Evolutionary conservation across 2,113 vertebrate species (phyloP), one percentile per base, ranked within the genome.

Genomic region (Silurus glanis): DNA sequence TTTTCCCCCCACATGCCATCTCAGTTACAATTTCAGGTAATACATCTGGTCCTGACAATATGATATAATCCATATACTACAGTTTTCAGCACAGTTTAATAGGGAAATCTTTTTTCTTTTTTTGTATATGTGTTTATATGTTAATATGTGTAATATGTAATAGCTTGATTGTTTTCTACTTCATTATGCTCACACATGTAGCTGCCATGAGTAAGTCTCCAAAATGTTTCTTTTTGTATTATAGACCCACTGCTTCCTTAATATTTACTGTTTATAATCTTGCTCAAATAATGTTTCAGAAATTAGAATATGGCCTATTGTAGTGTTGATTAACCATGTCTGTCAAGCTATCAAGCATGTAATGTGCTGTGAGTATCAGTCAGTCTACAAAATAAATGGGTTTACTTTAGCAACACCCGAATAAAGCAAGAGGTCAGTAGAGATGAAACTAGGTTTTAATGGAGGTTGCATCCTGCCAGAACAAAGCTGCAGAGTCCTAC

Each of bases 191-290:
- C 14, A 59, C 62, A 59, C 55, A 86, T 86, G 82, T 84, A 94
- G 94, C 92, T 0, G 92, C 93, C 61, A 94, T 89, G 91, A 88
- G 94, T 95, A 93, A 95, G 94, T 45, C 17, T 76, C 69, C 28
- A 13, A 45, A 53, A n/a, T 23, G 1, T 82, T 4, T 71, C 47
- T 83, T 67, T 53, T 6, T n/a, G 80, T 25, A 62, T 19, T 49
- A 49, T 67, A 10, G 2, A 6, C n/a, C 14, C 13, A n/a, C 53
- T 14, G 7, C 28, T 81, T n/a, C 8, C 16, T 19, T 19, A n/a
- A 58, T 64, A 58, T n/a, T 47, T n/a, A 66, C 45, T 66, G 3
- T 10, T 47, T 72, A 17, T 71, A 53, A 16, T 13, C 12, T 56
- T 67, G 82, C 25, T 6, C 64, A 69, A 49, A 6, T 66, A 71